A percentile compares a stretch with the other conserved stretches of the same genome.
These are phyloP conservation scores for Agapornis canus DNA, from an alignment of 2,797 vertebrate genomes.

Conservation along the genomic window DNA sequence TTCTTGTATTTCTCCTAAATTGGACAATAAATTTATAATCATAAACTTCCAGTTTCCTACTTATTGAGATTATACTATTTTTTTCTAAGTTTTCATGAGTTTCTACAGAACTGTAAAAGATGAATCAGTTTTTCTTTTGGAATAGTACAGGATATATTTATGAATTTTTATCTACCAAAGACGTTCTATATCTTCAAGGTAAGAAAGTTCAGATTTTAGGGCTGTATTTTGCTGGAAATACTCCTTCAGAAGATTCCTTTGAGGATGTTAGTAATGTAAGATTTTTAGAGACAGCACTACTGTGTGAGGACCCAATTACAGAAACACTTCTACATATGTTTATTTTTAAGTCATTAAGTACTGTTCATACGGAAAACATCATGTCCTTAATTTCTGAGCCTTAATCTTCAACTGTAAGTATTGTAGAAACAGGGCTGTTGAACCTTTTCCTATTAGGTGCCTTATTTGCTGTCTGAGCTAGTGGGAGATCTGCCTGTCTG, in stretches of 20 bases:
- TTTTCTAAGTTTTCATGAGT: background rate
- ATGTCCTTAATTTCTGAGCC: constrained; percentile 39
- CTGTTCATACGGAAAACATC: constrained; percentile 35
- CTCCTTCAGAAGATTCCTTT: background rate
- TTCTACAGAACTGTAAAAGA: background rate
- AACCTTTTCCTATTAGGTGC: background rate
- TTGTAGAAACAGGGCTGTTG: constrained; percentile 25
- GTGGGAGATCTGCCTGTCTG: background rate
- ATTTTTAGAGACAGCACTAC: constrained; percentile 23
- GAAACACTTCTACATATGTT: constrained; percentile 43
- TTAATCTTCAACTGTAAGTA: constrained; percentile 47
- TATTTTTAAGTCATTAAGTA: constrained; percentile 54
- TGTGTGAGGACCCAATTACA: constrained; percentile 42
- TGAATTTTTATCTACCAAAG: background rate
- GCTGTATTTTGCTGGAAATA: background rate
- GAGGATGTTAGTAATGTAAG: background rate
- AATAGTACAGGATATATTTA: background rate
- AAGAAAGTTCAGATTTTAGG: background rate
- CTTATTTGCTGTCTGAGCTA: background rate
- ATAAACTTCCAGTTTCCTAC: background rate
- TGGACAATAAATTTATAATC: background rate
- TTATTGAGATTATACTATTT: background rate
- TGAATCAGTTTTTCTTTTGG: background rate
- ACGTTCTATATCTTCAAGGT: background rate
- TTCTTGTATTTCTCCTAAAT: background rate